Evolutionary conservation across 2,797 vertebrate genomes (phyloP), one percentile per base, ranked within the genome.

Genomic region (Mareca strepera): DNA sequence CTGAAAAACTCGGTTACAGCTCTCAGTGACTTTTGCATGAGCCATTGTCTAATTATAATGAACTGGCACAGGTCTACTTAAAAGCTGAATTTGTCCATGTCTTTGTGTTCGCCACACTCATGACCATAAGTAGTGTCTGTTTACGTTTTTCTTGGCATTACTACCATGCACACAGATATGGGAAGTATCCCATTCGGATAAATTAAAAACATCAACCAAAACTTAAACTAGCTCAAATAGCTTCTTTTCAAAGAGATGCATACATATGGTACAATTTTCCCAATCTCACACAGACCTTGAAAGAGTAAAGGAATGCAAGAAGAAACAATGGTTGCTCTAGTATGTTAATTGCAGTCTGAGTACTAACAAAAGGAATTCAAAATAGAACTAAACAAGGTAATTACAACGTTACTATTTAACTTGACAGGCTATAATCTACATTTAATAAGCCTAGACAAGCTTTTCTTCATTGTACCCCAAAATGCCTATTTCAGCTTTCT

Each of bases 361-460:
- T 80, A 31, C 70, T 72, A 93, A 97, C 94, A 96, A 95, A 97
- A 92, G 67, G 72, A 91, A 92, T 94, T 88, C 86, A 70, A 94
- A 94, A 96, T 88, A 96, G 80, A 93, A 96, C 90, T 59, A 81
- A 96, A 94, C 92, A 96, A 94, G 90, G 96, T 96, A 74, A 97
- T 95, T 95, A 94, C 81, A 86, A 94, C 93, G 70, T 93, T 88
- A 87, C 85, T 92, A 83, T 92, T 94, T 86, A 86, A 95, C 63
- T 86, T 11, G 69, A 85, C 89, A 95, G 88, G 56, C 83, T 96
- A 53, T 86, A 94, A 96, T 96, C 95, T 96, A 84, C 84, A 94
- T 86, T 92, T 96, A 93, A 94, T 92, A 92, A 90, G 25, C 37
- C 41, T 25, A 78, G 86, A 86, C 77, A 73, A 91, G 72, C 41